A percentile compares a stretch with the other conserved stretches of the same genome.
Evolutionary conservation across 2,797 vertebrate species (phyloP).

Genomic region (Neosilurus mollespiculum): DNA sequence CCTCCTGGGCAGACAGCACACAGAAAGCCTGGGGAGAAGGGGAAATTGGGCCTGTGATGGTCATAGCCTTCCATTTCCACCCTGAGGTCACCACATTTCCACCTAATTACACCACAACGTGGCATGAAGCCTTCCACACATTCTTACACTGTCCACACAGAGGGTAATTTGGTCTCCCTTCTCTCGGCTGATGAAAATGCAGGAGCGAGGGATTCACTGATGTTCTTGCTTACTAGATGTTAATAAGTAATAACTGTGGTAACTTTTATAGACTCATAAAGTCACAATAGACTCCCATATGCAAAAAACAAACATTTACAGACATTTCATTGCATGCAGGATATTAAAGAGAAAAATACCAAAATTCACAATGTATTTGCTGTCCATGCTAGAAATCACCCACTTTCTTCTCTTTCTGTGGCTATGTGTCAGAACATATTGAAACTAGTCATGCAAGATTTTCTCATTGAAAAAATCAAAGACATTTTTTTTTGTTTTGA

Average conservation of each 20-base stretch:
- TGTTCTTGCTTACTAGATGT: constrained; percentile 15
- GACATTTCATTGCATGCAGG: not conserved
- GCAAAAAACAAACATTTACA: not conserved
- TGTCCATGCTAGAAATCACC: not conserved
- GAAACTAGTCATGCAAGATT: not conserved
- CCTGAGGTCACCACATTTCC: constrained; percentile 48
- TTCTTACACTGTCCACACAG: constrained; percentile 41
- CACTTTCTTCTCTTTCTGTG: constrained; percentile 4
- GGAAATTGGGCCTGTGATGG: constrained; percentile 36
- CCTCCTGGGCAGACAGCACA: constrained; percentile 24
- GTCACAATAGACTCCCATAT: too few species aligned
- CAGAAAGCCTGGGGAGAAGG: constrained; percentile 40
- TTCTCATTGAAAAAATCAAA: constrained; percentile 35
- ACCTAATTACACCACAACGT: constrained; percentile 50
- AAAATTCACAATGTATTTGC: constrained; percentile 2
- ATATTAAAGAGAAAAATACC: not conserved
- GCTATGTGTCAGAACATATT: constrained; percentile 2
- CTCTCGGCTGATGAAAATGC: constrained; percentile 24
- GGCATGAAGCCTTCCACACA: constrained; percentile 32
- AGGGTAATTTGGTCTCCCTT: constrained; percentile 39
- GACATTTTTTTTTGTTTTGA: constrained; percentile 29
- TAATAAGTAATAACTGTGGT: not conserved
- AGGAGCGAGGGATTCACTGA: constrained; percentile 2
- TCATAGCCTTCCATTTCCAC: constrained; percentile 37
- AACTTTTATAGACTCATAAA: too few species aligned